These are phyloP conservation scores for Myrmecophaga tridactyla DNA, from an alignment of 2,113 vertebrate genomes.

Conservation along the genomic window DNA sequence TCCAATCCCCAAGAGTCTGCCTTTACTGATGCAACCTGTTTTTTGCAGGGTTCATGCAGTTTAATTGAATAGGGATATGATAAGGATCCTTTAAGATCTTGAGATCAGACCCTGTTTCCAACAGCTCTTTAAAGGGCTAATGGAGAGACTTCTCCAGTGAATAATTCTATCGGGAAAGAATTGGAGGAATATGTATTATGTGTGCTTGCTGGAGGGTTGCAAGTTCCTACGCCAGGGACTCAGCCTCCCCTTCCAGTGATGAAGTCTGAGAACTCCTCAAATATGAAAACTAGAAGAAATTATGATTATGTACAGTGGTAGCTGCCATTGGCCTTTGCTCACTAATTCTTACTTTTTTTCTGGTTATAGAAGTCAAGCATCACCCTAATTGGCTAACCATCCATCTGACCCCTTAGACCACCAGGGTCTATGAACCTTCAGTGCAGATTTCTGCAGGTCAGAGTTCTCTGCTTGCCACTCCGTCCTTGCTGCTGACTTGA, in stretches of 20 bases:
- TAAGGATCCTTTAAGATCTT: not conserved
- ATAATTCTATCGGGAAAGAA: not conserved
- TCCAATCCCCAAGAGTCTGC: too few species aligned
- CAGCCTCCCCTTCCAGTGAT: not conserved
- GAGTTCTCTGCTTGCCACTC: not conserved
- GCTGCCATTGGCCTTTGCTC: not conserved
- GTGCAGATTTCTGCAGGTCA: not conserved
- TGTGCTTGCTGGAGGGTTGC: not conserved
- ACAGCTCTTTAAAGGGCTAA: not conserved
- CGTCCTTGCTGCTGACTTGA: not conserved
- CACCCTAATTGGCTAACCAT: not conserved
- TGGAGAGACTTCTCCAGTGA: not conserved
- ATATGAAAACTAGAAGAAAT: not conserved
- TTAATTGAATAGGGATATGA: not conserved
- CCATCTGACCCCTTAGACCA: not conserved
- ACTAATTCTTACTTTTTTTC: not conserved
- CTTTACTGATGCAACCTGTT: not conserved
- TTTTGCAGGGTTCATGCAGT: not conserved
- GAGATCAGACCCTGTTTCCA: not conserved
- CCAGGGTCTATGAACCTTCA: not conserved
- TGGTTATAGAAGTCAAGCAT: not conserved
- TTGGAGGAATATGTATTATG: not conserved
- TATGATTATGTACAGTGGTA: not conserved
- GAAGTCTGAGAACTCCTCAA: not conserved
- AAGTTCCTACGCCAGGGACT: not conserved